Evolutionary conservation across 2,888 invertebrate species (phyloP).

Genomic region (Endotricha flammealis): DNA sequence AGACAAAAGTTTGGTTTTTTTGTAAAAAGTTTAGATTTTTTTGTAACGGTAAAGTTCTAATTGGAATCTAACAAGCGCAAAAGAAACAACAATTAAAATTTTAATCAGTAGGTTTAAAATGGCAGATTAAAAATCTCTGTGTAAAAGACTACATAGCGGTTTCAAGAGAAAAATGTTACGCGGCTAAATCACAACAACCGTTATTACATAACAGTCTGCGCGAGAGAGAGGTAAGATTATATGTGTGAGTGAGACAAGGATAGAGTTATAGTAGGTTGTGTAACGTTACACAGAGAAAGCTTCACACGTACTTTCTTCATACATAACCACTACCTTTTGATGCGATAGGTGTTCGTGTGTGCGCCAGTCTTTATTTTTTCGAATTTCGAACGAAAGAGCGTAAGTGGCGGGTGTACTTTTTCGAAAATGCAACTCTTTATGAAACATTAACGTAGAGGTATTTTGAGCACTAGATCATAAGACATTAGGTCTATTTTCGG

Average conservation of each 20-base stretch:
- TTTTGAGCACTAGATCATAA: slow-evolving; percentile 32
- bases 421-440: slow-evolving; percentile 53
- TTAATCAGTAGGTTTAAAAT: slow-evolving; percentile 22
- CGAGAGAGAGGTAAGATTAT: slow-evolving; percentile 38
- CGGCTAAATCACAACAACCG: slow-evolving; percentile 72
- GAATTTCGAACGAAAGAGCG: slow-evolving; percentile 56
- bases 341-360: slow-evolving; percentile 44
- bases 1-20: no score
- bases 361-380: slow-evolving; percentile 59
- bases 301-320: slow-evolving; percentile 68
- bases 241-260: slow-evolving; percentile 48
- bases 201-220: slow-evolving; percentile 73
- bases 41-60: slow-evolving; percentile 8
- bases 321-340: slow-evolving; percentile 37
- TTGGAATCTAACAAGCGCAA: slow-evolving; percentile 10
- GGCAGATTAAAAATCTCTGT: slow-evolving; percentile 37
- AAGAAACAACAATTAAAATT: slow-evolving; percentile 14
- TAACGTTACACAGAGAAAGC: slow-evolving; percentile 75
- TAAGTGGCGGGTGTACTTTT: slow-evolving; percentile 47
- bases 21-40: no score
- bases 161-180: slow-evolving; percentile 68
- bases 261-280: slow-evolving; percentile 49
- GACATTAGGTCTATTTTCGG: slow-evolving; percentile 42
- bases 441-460: slow-evolving; percentile 29
- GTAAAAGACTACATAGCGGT: slow-evolving; percentile 48